phyloP scores from a whole-genome alignment of 2,113 vertebrate genomes.

The Rhynchomys soricoides region DNA sequence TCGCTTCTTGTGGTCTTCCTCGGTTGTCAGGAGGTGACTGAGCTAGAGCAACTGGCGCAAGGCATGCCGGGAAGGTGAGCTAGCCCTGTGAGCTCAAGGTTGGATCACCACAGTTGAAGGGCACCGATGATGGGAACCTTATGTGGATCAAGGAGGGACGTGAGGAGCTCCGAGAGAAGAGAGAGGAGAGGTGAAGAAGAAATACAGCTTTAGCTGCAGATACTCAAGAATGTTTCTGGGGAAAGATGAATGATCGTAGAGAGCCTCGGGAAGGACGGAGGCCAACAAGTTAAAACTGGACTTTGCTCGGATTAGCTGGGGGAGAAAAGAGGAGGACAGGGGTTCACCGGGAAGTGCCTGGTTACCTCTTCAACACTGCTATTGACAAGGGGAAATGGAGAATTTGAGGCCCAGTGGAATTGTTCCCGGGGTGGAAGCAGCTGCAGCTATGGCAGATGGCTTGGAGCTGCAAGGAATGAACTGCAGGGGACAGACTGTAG shows the following conservation, averaged over 20 bases:
- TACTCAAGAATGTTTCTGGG: constrained; percentile 2
- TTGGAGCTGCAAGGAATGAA: neutral
- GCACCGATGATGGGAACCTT: neutral
- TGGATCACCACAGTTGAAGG: neutral
- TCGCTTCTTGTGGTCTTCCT: neutral
- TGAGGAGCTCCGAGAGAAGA: neutral
- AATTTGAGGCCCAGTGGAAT: neutral
- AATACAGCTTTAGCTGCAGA: constrained; percentile 33
- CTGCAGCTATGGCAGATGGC: neutral
- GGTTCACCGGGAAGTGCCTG: neutral
- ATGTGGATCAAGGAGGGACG: neutral
- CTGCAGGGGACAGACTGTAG: neutral
- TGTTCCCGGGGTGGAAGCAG: neutral
- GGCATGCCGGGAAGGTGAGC: neutral
- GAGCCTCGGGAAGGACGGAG: neutral
- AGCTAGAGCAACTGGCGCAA: neutral
- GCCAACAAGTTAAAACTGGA: constrained; percentile 42
- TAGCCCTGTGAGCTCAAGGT: rapidly evolving
- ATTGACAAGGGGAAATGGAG: constrained; percentile 21
- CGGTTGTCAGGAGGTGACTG: neutral
- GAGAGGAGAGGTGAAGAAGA: constrained; percentile 4
- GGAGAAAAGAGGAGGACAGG: neutral
- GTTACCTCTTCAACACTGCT: constrained; percentile 15
- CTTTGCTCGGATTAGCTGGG: constrained; percentile 60
- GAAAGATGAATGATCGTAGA: neutral